Percentiles rank a stretch among this genome's conserved stretches.
Evolutionary conservation across 2,113 vertebrate genomes (phyloP).

Genomic region (Carollia perspicillata): DNA sequence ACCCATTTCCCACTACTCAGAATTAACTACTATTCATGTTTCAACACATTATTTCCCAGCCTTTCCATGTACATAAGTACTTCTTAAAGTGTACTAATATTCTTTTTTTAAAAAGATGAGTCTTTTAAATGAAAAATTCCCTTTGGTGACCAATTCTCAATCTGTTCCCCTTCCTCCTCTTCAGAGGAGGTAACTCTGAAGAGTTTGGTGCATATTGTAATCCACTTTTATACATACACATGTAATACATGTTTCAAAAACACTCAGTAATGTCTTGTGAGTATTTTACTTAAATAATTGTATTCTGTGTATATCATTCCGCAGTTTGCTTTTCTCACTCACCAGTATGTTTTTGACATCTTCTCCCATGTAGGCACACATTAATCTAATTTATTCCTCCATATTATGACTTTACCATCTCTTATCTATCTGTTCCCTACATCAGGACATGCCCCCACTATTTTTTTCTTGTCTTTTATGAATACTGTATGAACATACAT

Average conservation of each 20-base stretch:
- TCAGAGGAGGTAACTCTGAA: not conserved
- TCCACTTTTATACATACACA: not conserved
- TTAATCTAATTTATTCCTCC: not conserved
- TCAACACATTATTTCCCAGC: not conserved
- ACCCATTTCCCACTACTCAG: not conserved
- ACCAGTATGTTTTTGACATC: not conserved
- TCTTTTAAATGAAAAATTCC: not conserved
- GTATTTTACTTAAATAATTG: not conserved
- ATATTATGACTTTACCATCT: not conserved
- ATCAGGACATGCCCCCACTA: not conserved
- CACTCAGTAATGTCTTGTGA: not conserved
- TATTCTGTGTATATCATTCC: not conserved
- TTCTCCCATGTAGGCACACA: not conserved
- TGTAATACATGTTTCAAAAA: not conserved
- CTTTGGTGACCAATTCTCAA: not conserved
- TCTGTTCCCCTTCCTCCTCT: not conserved
- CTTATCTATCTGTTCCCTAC: not conserved
- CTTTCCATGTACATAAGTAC: not conserved
- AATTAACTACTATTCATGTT: slow-evolving; percentile 2
- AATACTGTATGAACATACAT: not conserved
- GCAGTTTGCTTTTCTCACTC: not conserved
- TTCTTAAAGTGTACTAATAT: not conserved
- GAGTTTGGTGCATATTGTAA: not conserved
- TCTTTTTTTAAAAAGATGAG: not conserved
- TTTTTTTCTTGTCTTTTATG: not conserved